Base-by-base conservation (phyloP, 2,797 vertebrate species). In the Lagocephalus sceleratus region DNA sequence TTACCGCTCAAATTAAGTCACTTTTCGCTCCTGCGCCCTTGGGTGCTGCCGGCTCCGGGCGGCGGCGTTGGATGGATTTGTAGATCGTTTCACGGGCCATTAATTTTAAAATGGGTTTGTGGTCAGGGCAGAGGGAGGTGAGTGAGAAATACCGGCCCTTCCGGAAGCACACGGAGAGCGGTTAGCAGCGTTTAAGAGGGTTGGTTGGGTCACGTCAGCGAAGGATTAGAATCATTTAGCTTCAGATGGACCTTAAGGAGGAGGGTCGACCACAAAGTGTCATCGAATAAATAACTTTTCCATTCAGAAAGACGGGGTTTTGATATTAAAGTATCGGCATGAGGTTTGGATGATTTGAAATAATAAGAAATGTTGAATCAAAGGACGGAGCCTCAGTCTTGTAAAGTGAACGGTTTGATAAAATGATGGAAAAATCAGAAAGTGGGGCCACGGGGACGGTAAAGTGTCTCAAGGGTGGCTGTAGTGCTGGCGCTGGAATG, bases 71-170 rank as follows among this genome's bases (percentile, higher is more conserved):
- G 69, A 66, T 66, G 63, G 63, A 76, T 71, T 66, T 76, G 71
- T 68, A 57, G 66, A 67, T 75, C 49, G 60, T 75, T 80, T 80
- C 68, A 72, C 23, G 58, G 74, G 26, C 55, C 71, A 63, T 77
- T 77, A 63, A 77, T 68, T 65, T 80, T 63, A 60, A 70, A 75
- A 75, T 80, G 63, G 60, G 68, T 73, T 77, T 77, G 74, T 65
- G 68, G 68, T 75, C 66, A 25, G 71, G 65, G 57, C 68, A 67
- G 55, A 62, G 47, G 4, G 68, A 75, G 57, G 68, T 26, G 71
- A 59, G 58, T 14, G 47, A 61, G 53, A 55, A 63, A 51, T 20
- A 42, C 59, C 25, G 52, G 63, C 50, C 45, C 61, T 56, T 61
- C 51, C 35, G 52, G 43, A 16, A 22, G 51, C 52, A 32, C 7